Conservation (phyloP, 30 jellyfish, hydroid and myxozoan genomes). For the Turritopsis rubra region DNA sequence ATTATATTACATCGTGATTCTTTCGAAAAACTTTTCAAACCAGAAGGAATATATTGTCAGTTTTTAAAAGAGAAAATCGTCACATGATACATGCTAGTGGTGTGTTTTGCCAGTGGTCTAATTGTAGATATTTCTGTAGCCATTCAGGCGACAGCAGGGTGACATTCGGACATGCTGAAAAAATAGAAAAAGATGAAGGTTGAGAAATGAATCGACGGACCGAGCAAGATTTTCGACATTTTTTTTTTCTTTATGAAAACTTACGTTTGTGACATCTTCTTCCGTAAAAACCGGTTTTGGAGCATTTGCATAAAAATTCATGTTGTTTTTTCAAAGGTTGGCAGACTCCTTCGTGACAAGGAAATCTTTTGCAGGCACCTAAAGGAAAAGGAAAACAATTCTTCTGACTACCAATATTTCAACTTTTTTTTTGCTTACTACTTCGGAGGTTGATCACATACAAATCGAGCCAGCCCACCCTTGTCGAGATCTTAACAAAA, state of each 20-base stretch:
- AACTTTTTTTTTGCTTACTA: no score
- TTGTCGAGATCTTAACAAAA: no score
- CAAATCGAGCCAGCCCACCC: no score
- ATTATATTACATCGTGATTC: not conserved
- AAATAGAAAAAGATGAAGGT: not conserved
- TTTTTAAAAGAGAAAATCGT: not conserved
- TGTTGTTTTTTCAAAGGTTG: not conserved
- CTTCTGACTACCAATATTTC: not conserved
- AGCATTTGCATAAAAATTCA: not conserved
- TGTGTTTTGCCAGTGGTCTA: slow-evolving; percentile 1
- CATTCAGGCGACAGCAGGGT: not conserved
- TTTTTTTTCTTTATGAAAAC: no score
- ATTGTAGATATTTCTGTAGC: not conserved
- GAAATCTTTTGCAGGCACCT: slow-evolving; percentile 15
- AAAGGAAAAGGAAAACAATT: not conserved
- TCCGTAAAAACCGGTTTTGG: slow-evolving; percentile 6
- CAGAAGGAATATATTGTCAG: not conserved
- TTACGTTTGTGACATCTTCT: slow-evolving; percentile 7
- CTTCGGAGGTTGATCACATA: no score
- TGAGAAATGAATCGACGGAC: not conserved
- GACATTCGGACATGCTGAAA: slow-evolving; percentile 7
- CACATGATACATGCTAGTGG: slow-evolving; percentile 14
- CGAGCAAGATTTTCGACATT: not conserved
- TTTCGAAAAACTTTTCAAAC: not conserved
- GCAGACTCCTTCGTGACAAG: slow-evolving; percentile 7